Conservation (phyloP, 2,888 invertebrate genomes). For the Trichacis sp. region DNA sequence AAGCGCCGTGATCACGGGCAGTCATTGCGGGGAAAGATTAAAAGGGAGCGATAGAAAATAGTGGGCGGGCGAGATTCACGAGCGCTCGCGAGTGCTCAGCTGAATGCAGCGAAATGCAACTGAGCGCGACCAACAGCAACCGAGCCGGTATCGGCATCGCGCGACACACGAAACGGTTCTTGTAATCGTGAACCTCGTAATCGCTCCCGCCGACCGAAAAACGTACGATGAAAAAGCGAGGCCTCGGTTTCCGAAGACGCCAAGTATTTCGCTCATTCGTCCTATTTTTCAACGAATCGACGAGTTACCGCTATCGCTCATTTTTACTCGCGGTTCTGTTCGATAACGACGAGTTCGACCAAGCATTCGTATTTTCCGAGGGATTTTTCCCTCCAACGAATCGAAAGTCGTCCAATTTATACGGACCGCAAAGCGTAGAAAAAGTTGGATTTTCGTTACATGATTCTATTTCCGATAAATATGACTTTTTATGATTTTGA, state of each 20-base stretch:
- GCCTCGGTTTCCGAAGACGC: neutral
- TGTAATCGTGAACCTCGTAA: neutral
- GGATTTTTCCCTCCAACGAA: too few relatives aligned
- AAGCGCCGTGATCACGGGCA: neutral
- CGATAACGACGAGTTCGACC: neutral
- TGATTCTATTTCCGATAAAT: too few relatives aligned
- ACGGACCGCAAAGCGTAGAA: too few relatives aligned
- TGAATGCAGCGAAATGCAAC: constrained; percentile 50
- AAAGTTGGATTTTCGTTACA: too few relatives aligned
- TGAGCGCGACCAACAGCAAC: constrained; percentile 50
- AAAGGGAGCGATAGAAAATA: constrained; percentile 36
- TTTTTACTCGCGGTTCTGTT: neutral
- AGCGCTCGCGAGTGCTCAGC: too few relatives aligned
- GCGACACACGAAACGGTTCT: neutral
- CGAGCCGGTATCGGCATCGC: constrained; percentile 44
- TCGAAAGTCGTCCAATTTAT: too few relatives aligned
- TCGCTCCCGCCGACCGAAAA: neutral
- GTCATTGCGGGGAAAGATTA: constrained; percentile 27
- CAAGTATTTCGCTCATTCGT: constrained; percentile 16
- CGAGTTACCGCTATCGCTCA: constrained; percentile 1
- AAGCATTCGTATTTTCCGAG: too few relatives aligned
- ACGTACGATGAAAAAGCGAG: neutral
- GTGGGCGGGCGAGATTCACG: constrained; percentile 45
- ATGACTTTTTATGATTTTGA: too few relatives aligned
- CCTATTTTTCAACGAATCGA: constrained; percentile 16